Conservation (phyloP, 2,797 vertebrate species). For the Falco concolor region DNA sequence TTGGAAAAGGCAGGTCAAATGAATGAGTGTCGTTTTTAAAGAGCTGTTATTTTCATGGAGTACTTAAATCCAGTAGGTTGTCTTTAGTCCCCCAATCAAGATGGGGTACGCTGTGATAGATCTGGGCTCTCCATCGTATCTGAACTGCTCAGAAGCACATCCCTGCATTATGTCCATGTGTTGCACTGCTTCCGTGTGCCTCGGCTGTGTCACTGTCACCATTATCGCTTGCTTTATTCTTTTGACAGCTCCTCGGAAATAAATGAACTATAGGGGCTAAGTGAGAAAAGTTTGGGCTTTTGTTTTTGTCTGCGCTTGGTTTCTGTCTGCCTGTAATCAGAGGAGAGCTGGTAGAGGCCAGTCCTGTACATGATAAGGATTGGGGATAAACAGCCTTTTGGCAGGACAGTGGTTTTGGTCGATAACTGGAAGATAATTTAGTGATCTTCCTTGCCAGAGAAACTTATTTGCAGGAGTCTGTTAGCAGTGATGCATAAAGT, state of each 20-base stretch:
- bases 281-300: not conserved
- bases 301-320: not conserved
- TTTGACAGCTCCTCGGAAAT: not conserved
- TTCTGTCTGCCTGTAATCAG: constrained; percentile 11
- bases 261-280: not conserved
- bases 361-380: not conserved
- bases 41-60: not conserved
- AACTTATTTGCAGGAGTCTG: constrained; percentile 9
- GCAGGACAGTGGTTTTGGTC: not conserved
- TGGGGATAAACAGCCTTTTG: not conserved
- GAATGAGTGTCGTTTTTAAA: not conserved
- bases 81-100: not conserved
- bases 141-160: not conserved
- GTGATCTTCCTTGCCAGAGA: not conserved
- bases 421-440: not conserved
- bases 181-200: not conserved
- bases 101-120: not conserved
- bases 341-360: not conserved
- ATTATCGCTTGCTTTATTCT: not conserved
- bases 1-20: too few species aligned
- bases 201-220: not conserved
- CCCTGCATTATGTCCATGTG: not conserved
- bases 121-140: not conserved
- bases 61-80: not conserved
- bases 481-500: constrained; percentile 55